Base-by-base conservation (phyloP, 1,140 invertebrate species). In the Heliothis virescens region DNA sequence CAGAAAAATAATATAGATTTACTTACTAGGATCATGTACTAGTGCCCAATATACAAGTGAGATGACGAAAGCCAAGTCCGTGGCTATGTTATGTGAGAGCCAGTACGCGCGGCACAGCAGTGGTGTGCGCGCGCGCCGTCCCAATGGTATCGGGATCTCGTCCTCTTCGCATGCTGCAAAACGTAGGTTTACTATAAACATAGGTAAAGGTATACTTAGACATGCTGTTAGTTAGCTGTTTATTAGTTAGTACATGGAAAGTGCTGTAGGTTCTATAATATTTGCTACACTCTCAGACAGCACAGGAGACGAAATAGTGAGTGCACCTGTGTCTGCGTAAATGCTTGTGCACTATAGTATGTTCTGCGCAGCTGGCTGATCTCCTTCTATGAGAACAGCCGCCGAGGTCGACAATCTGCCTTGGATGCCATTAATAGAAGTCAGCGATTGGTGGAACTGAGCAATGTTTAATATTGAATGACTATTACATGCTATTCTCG, bases 1-100 rank as follows among this genome's bases (percentile, higher is more conserved):
- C 21, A 26, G 21, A 1, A 26, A 26, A 26, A 26, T 26, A 26
- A 26, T 1, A 1, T 26, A 26, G 21, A 26, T 26, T 26, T 71
- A 90, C 93, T 86, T 88, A 96, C 96, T 92, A 29, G 96, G 95
- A 88, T 97, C 94, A 87, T 96, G 95, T 0, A 97, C 95, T 11
- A 93, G 80, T 0, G 90, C 84, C 97, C 97, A 97, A 83, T 97
- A 97, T 2, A 96, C 92, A 3, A 96, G 83, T 0, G 96, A 96
- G 63, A 97, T 96, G 11, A 95, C 95, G 67, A 97, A 90, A 0
- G 96, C 96, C 21, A 96, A 89, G 60, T 95, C 95, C 0, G 95
- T 96, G 1, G 96, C 96, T 2, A 96, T 94, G 15, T 95, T 95
- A 83, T 96, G 96, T 0, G 96, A 79, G 26, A 96, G 94, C 96